phyloP scores from a whole-genome alignment of 2,888 invertebrate genomes.

The Anticlea derivata region DNA sequence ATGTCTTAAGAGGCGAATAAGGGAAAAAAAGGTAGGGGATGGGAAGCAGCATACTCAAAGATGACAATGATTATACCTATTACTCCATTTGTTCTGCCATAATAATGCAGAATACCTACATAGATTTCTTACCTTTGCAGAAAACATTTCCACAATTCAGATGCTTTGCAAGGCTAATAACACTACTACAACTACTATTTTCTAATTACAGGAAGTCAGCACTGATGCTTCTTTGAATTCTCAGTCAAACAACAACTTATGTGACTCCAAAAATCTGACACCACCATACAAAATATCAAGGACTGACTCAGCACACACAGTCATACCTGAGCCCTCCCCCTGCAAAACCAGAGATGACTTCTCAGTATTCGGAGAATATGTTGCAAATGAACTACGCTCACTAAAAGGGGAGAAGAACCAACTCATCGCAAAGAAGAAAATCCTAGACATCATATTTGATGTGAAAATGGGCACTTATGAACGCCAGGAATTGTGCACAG shows the following conservation, averaged over 20 bases:
- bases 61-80: too few species aligned
- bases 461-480: slow-evolving; percentile 84
- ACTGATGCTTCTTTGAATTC: slow-evolving; percentile 48
- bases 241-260: slow-evolving; percentile 45
- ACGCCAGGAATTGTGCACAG: slow-evolving; percentile 56
- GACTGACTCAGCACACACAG: slow-evolving; percentile 48
- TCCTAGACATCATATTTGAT: slow-evolving; percentile 84
- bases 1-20: too few species aligned
- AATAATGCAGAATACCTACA: too few species aligned
- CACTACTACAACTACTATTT: background rate
- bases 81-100: too few species aligned
- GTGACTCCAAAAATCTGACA: slow-evolving; percentile 59
- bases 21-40: too few species aligned
- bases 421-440: slow-evolving; percentile 83
- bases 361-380: slow-evolving; percentile 84
- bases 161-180: background rate
- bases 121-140: too few species aligned
- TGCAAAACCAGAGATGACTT: slow-evolving; percentile 76
- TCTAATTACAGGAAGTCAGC: slow-evolving; percentile 60
- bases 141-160: too few species aligned
- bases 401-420: slow-evolving; percentile 82
- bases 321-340: slow-evolving; percentile 53
- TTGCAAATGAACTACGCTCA: slow-evolving; percentile 84
- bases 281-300: slow-evolving; percentile 61
- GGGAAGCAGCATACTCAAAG: too few species aligned